phyloP scores from a whole-genome alignment of 2,888 invertebrate genomes.

The Pinctada fucata region DNA sequence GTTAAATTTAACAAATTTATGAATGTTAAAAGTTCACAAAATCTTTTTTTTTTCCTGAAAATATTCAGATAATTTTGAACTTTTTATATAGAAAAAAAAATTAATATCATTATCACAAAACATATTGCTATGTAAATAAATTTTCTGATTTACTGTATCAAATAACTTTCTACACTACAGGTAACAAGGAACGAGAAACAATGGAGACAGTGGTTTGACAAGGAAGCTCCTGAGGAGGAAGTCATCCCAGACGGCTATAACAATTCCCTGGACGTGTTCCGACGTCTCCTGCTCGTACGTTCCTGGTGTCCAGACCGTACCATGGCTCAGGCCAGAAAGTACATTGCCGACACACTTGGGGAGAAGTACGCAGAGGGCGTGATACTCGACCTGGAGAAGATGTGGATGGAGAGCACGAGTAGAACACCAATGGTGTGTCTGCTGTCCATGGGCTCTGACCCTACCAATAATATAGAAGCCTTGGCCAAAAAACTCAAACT shows the following conservation, averaged over 20 bases:
- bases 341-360: constrained; percentile 75
- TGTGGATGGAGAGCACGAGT: constrained; percentile 74
- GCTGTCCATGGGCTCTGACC: constrained; percentile 77
- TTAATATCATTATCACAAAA: too few relatives aligned
- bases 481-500: constrained; percentile 76
- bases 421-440: constrained; percentile 75
- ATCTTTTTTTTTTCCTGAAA: background rate
- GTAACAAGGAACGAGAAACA: constrained; percentile 74
- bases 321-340: constrained; percentile 75
- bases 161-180: constrained; percentile 39
- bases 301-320: constrained; percentile 77
- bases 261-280: constrained; percentile 75
- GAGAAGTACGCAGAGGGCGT: constrained; percentile 76
- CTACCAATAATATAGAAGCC: constrained; percentile 75
- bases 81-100: too few relatives aligned
- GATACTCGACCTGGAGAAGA: constrained; percentile 76
- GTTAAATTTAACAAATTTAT: background rate
- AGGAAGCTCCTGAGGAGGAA: constrained; percentile 77
- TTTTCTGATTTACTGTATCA: too few relatives aligned
- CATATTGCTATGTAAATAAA: too few relatives aligned
- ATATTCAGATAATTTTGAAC: too few relatives aligned
- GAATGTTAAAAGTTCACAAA: background rate
- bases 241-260: constrained; percentile 77
- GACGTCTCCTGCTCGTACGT: constrained; percentile 75
- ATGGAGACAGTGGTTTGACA: constrained; percentile 78